These are phyloP conservation scores for Heteromormyrus szaboi DNA, from an alignment of 2,797 vertebrate species.

Conservation along the genomic window DNA sequence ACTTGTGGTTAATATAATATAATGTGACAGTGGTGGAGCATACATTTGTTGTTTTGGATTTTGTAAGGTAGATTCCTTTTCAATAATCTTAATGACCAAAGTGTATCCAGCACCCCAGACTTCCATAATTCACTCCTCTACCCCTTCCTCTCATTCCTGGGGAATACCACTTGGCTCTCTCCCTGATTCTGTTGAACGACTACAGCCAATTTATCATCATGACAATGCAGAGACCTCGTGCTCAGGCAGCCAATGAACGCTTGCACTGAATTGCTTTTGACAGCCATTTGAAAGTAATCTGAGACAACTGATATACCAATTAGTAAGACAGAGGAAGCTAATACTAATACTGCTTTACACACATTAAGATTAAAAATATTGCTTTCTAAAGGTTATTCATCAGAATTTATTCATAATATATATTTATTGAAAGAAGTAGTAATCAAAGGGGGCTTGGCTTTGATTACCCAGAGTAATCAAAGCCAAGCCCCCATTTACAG, in stretches of 20 bases:
- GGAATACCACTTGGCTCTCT: slow-evolving; percentile 19
- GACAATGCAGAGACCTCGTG: slow-evolving; percentile 26
- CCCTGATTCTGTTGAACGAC: slow-evolving; percentile 21
- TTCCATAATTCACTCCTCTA: neutral
- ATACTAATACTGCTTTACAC: neutral
- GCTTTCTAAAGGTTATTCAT: neutral
- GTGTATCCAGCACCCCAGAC: neutral
- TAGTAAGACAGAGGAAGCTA: slow-evolving; percentile 22
- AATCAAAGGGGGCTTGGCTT: no score
- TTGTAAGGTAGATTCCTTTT: neutral
- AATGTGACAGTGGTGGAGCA: neutral
- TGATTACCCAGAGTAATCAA: neutral
- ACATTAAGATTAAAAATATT: neutral
- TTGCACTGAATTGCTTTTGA: slow-evolving; percentile 25
- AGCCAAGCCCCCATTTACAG: neutral
- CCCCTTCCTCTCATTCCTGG: neutral
- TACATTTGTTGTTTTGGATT: neutral
- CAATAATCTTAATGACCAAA: neutral
- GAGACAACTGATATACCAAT: slow-evolving; percentile 27
- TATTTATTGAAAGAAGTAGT: neutral
- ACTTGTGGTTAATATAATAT: neutral
- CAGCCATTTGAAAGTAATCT: slow-evolving; percentile 28
- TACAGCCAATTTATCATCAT: slow-evolving; percentile 31
- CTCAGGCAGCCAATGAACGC: slow-evolving; percentile 23
- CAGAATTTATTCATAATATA: neutral